Evolutionary conservation across 2,888 invertebrate species (phyloP).

Genomic region (Cerastis leucographa): DNA sequence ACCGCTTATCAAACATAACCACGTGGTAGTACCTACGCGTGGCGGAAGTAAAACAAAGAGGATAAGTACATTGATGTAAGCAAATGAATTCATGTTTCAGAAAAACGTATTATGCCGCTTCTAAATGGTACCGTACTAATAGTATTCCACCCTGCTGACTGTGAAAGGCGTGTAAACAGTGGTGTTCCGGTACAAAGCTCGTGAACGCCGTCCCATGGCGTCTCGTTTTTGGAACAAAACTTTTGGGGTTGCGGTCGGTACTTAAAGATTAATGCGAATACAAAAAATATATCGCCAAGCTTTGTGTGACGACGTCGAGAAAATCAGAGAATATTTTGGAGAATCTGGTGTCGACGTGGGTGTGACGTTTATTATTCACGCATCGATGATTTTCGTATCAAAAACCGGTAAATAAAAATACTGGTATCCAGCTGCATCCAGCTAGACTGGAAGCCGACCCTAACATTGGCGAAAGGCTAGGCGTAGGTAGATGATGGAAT

Average conservation of each 20-base stretch:
- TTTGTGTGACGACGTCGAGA: background rate
- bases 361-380: background rate
- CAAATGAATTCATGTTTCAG: conserved; percentile 4
- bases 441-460: background rate
- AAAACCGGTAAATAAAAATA: background rate
- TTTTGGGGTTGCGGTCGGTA: conserved; percentile 25
- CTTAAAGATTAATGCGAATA: conserved; percentile 37
- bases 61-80: background rate
- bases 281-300: conserved; percentile 10
- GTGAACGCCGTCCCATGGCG: conserved; percentile 41
- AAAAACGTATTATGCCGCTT: conserved; percentile 15
- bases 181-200: conserved; percentile 31
- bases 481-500: background rate
- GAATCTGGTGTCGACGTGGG: background rate
- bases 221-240: conserved; percentile 45
- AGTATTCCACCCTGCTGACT: conserved; percentile 30
- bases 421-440: background rate
- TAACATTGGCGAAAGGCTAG: background rate
- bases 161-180: conserved; percentile 51
- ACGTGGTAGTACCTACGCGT: no score
- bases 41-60: background rate
- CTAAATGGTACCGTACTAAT: conserved; percentile 3
- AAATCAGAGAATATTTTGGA: background rate
- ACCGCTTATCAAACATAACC: background rate
- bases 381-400: background rate